These are phyloP conservation scores for Corythornis vintsioides DNA, from an alignment of 2,113 vertebrate genomes.

Conservation along the genomic window DNA sequence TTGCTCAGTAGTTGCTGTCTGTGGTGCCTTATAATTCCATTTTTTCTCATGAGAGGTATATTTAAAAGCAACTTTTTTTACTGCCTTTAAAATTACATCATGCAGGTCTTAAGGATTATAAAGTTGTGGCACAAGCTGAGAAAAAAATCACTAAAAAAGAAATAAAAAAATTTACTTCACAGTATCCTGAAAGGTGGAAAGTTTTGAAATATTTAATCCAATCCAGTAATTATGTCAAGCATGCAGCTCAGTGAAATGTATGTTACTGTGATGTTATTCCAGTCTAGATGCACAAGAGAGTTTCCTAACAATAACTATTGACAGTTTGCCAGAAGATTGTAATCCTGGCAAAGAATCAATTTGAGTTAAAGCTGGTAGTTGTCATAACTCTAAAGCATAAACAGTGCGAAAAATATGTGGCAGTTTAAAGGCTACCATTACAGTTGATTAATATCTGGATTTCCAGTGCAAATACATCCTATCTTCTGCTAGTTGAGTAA, in stretches of 20 bases:
- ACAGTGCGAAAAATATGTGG: not conserved
- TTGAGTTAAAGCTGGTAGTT: not conserved
- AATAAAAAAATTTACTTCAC: not conserved
- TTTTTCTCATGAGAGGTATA: not conserved
- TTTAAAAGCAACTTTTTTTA: not conserved
- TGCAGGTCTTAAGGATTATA: not conserved
- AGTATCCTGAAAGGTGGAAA: not conserved
- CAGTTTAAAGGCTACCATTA: not conserved
- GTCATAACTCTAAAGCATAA: not conserved
- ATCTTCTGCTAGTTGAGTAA: not conserved
- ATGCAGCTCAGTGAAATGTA: not conserved
- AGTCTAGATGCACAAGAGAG: not conserved
- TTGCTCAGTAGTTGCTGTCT: not conserved
- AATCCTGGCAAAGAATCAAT: not conserved
- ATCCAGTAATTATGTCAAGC: not conserved
- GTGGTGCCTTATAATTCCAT: not conserved
- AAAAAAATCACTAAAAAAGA: not conserved
- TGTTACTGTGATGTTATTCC: not conserved
- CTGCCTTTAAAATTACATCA: not conserved
- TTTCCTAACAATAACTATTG: not conserved
- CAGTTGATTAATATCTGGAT: constrained; percentile 5
- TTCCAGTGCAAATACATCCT: not conserved
- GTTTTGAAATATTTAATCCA: not conserved
- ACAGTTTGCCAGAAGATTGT: not conserved
- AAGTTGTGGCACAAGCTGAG: not conserved